Percentiles rank a stretch among this genome's conserved stretches.
phyloP scores from a whole-genome alignment of 2,888 invertebrate species.

The Rhorus exstirpatorius region DNA sequence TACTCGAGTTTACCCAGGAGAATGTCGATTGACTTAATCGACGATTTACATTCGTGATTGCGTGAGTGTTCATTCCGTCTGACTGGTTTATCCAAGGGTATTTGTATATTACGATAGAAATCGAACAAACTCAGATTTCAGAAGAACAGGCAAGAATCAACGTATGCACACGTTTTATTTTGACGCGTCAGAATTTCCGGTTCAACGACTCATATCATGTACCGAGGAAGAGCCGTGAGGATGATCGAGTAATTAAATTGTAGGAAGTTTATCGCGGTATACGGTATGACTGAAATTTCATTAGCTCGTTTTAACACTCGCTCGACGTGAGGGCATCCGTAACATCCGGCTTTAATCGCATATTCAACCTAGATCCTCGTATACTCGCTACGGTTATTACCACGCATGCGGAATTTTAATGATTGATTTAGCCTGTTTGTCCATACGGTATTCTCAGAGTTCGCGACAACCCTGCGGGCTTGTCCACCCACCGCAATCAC shows the following conservation, averaged over 20 bases:
- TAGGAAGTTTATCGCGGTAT: background rate
- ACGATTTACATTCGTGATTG: constrained; percentile 67
- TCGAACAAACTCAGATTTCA: background rate
- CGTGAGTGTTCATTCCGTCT: constrained; percentile 32
- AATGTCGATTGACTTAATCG: constrained; percentile 70
- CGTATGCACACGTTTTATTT: constrained; percentile 13
- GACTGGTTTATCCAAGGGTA: constrained; percentile 14
- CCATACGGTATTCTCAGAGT: background rate
- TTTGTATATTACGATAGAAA: background rate
- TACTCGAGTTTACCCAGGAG: constrained; percentile 21
- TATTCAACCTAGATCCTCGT: background rate
- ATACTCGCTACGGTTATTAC: too few relatives aligned
- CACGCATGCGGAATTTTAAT: constrained; percentile 46
- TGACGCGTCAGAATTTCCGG: background rate
- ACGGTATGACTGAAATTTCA: too few relatives aligned
- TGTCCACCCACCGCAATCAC: constrained; percentile 21
- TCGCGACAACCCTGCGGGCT: constrained; percentile 13
- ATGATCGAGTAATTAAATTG: background rate
- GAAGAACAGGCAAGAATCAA: background rate
- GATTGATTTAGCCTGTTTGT: constrained; percentile 59
- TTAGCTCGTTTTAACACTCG: too few relatives aligned
- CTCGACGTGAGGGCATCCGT: too few relatives aligned
- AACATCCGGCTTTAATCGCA: background rate
- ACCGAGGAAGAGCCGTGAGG: background rate
- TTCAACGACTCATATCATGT: background rate